phyloP scores from a whole-genome alignment of 2,113 vertebrate genomes.

The Sialia sialis region DNA sequence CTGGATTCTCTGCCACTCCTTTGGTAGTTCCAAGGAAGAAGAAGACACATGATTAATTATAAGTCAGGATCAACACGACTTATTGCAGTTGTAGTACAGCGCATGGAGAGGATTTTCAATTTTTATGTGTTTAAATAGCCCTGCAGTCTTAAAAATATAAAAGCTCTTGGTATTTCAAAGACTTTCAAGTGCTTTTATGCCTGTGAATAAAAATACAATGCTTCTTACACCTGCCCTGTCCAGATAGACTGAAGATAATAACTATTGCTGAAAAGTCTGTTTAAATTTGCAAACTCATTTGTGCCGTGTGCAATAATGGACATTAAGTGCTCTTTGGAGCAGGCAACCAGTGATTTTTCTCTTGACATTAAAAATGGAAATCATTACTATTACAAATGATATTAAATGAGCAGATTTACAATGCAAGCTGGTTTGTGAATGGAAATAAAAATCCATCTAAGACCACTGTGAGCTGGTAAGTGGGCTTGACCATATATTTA shows the following conservation, averaged over 20 bases:
- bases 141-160: background rate
- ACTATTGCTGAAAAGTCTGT: background rate
- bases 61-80: background rate
- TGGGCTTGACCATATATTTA: background rate
- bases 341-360: slow-evolving; percentile 10
- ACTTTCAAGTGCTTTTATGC: background rate
- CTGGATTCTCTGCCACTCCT: background rate
- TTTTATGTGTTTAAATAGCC: background rate
- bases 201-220: background rate
- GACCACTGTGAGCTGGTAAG: background rate
- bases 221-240: background rate
- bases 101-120: background rate
- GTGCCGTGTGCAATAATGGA: background rate
- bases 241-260: background rate
- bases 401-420: slow-evolving; percentile 19
- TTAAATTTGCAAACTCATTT: background rate
- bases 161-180: background rate
- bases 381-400: background rate
- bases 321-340: slow-evolving; percentile 3
- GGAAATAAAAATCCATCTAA: background rate
- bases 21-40: background rate
- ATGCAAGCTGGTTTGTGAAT: background rate
- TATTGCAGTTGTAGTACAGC: background rate
- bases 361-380: slow-evolving; percentile 4
- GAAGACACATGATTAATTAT: background rate